Evolutionary conservation across 2,797 vertebrate species (phyloP).

Genomic region (Antrozous pallidus): DNA sequence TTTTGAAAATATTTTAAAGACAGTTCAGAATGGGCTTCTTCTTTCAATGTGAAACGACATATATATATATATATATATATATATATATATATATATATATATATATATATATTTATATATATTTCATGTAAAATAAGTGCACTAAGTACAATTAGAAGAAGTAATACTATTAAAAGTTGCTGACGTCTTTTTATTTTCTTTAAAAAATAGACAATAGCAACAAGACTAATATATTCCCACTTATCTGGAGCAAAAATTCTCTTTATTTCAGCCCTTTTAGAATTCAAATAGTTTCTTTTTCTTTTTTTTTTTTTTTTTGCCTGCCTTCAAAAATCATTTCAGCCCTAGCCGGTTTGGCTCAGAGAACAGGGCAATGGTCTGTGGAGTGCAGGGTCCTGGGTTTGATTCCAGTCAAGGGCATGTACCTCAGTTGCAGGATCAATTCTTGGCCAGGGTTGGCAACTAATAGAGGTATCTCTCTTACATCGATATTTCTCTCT

Average conservation of each 20-base stretch:
- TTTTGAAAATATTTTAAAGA: slow-evolving; percentile 32
- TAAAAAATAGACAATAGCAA: background rate
- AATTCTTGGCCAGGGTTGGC: no score
- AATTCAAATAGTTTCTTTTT: background rate
- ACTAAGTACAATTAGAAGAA: background rate
- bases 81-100: no score
- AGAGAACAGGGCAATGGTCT: no score
- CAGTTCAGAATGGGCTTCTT: background rate
- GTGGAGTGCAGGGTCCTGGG: no score
- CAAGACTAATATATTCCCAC: background rate
- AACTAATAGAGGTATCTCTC: no score
- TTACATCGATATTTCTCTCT: no score
- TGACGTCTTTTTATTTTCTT: background rate
- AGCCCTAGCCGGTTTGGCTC: no score
- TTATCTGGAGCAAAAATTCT: background rate
- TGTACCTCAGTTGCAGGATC: no score
- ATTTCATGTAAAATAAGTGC: background rate
- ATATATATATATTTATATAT: no score
- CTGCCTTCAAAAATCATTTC: background rate
- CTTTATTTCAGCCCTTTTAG: background rate
- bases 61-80: no score
- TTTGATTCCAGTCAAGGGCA: no score
- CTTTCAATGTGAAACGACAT: background rate
- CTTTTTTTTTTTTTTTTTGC: background rate
- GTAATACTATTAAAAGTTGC: background rate